Evolutionary conservation across 2,888 invertebrate species (phyloP).

Genomic region (Chymomyza procnemis): DNA sequence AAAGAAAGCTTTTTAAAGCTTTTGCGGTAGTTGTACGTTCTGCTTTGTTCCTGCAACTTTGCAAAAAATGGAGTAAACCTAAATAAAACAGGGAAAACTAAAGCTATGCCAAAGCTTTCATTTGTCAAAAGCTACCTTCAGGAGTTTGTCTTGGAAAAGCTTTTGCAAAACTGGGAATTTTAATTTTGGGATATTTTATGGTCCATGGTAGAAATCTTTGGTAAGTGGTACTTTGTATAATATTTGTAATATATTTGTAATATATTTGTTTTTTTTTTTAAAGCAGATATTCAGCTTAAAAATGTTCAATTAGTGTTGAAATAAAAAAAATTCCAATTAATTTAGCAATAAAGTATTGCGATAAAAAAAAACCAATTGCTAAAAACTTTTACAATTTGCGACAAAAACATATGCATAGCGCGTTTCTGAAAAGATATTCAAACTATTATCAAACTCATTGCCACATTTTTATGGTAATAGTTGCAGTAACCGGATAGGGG

Average conservation of each 20-base stretch:
- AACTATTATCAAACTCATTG: conserved; percentile 60
- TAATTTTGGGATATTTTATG: background rate
- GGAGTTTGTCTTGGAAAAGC: no score
- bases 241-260: background rate
- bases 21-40: no score
- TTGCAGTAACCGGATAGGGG: conserved; percentile 6
- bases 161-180: no score
- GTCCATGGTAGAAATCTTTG: background rate
- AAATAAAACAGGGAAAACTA: no score
- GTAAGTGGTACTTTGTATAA: background rate
- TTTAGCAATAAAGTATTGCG: no score
- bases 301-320: background rate
- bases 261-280: no score
- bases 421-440: conserved; percentile 23
- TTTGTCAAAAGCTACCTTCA: background rate
- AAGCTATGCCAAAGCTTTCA: background rate
- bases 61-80: no score
- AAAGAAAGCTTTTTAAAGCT: no score
- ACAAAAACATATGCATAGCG: background rate
- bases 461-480: conserved; percentile 30
- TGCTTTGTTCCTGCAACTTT: no score
- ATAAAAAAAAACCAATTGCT: background rate
- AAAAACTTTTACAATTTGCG: background rate
- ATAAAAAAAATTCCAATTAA: no score
- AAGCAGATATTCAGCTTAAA: background rate